Percentiles rank a stretch among this genome's conserved stretches.
Evolutionary conservation across 2,888 invertebrate genomes (phyloP).

Genomic region (Hydrotaea diabolus): DNA sequence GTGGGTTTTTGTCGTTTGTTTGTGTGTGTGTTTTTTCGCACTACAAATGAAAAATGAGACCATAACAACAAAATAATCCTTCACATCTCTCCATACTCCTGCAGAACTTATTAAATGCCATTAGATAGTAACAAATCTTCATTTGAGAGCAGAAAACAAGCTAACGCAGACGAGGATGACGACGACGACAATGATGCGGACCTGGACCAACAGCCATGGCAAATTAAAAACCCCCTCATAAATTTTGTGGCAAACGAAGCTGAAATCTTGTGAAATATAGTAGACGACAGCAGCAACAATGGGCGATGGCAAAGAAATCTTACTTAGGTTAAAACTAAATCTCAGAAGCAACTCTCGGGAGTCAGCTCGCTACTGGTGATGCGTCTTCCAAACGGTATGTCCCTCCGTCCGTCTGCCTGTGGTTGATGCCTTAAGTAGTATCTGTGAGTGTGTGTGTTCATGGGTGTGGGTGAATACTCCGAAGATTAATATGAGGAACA

Average conservation of each 20-base stretch:
- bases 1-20: not conserved
- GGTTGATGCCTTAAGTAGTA: not conserved
- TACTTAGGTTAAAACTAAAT: conserved; percentile 4
- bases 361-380: not conserved
- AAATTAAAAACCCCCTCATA: conserved; percentile 39
- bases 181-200: not conserved
- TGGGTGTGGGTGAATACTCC: not conserved
- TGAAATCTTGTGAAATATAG: conserved; percentile 6
- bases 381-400: not conserved
- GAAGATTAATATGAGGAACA: not conserved
- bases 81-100: conserved; percentile 10
- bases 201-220: not conserved
- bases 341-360: conserved; percentile 9
- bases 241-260: conserved; percentile 30
- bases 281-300: not conserved
- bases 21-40: not conserved
- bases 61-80: conserved; percentile 34
- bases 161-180: not conserved
- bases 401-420: not conserved
- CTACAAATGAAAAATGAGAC: not conserved
- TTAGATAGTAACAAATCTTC: conserved; percentile 47
- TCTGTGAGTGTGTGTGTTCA: too few relatives aligned
- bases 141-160: conserved; percentile 21
- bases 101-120: conserved; percentile 35
- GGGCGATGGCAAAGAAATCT: conserved; percentile 16